Evolutionary conservation across 2,888 invertebrate genomes (phyloP), one percentile per base, ranked within the genome.

Genomic region (Rhabditoides inermis): DNA sequence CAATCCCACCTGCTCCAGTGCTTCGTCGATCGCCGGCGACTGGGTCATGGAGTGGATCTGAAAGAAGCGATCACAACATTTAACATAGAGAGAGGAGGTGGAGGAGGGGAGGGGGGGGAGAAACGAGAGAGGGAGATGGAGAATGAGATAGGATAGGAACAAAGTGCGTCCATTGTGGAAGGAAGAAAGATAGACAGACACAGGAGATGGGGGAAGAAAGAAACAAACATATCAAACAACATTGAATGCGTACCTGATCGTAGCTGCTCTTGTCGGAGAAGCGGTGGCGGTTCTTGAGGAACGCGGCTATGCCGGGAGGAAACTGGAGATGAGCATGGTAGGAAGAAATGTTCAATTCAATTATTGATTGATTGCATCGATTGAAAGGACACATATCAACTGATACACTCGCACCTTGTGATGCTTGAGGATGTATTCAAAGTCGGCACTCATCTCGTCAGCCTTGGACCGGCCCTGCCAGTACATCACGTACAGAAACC

Each of bases 1-100:
- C n/a, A n/a, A 18, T n/a, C 42, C 0, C n/a, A 66, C 68, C 59
- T 67, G 58, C 41, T 69, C 69, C 6, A 69, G 22, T 7, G 63
- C 60, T 3, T 49, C 42, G 57, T 69, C 69, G 49, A 69, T 27
- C n/a, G 49, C 45, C 2, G 60, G 52, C 1, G 60, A 64, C 12
- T 59, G 59, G 26, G 67, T 61, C 63, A 69, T 61, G n/a, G 58
- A 58, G 27, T 62, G 59, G 7, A 63, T 47, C 42, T 64, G 57
- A n/a, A n/a, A n/a, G n/a, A n/a, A n/a, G n/a, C n/a, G n/a, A n/a
- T n/a, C n/a, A n/a, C n/a, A n/a, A n/a, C n/a, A n/a, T n/a, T n/a
- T n/a, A n/a, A n/a, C n/a, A n/a, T n/a, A n/a, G n/a, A n/a, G n/a
- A n/a, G n/a, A n/a, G n/a, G n/a, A n/a, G n/a, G n/a, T n/a, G n/a